These are phyloP conservation scores for Plectropomus leopardus DNA, from an alignment of 2,113 vertebrate species.

Conservation along the genomic window DNA sequence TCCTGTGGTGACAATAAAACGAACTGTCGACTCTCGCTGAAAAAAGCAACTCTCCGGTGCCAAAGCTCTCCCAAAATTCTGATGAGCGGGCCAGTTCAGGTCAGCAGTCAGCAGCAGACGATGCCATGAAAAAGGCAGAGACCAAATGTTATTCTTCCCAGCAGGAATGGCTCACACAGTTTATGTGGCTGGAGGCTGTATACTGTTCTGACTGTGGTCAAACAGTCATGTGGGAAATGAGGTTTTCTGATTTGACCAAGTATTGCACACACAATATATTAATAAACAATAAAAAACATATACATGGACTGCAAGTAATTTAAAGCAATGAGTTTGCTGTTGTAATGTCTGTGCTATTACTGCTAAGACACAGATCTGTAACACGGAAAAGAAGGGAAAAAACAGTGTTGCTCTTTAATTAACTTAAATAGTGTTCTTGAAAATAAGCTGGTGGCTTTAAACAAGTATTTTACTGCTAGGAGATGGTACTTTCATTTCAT, in stretches of 20 bases:
- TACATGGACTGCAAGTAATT: not conserved
- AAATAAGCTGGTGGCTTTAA: not conserved
- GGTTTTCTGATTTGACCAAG: slow-evolving; percentile 3
- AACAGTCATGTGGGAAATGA: not conserved
- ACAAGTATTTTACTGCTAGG: too few relatives aligned
- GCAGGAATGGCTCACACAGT: slow-evolving; percentile 2
- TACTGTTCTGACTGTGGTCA: slow-evolving; percentile 12
- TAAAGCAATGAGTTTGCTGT: not conserved
- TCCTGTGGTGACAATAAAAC: slow-evolving; percentile 48
- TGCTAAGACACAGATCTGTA: not conserved
- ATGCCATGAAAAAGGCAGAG: slow-evolving; percentile 33
- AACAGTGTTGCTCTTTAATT: not conserved
- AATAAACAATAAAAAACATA: not conserved
- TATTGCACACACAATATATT: not conserved
- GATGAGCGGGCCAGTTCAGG: slow-evolving; percentile 23
- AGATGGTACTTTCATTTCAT: too few relatives aligned
- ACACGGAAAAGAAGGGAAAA: not conserved
- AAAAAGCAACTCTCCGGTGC: slow-evolving; percentile 18
- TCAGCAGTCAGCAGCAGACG: slow-evolving; percentile 34
- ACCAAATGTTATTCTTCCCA: slow-evolving; percentile 9
- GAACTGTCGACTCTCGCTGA: slow-evolving; percentile 13
- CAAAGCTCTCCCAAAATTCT: slow-evolving; percentile 22
- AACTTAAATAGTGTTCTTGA: not conserved
- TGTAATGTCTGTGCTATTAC: not conserved
- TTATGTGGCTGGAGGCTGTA: not conserved